Evolutionary conservation across 2,888 invertebrate genomes (phyloP).

Genomic region (Muschampia plurimacula): DNA sequence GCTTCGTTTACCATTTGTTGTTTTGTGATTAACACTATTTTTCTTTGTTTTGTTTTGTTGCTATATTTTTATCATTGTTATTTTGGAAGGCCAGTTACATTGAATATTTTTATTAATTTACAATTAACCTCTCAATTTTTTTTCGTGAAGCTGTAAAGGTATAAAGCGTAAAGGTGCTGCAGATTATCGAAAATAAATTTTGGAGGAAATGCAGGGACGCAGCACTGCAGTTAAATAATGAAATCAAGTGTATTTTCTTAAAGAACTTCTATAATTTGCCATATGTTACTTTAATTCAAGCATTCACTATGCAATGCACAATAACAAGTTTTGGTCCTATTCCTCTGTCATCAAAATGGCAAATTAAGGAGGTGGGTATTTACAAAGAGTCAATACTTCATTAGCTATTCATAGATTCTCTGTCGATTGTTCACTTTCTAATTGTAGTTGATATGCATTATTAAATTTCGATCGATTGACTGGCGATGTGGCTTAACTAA

Average conservation of each 20-base stretch:
- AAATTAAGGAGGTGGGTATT: neutral
- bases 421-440: conserved; percentile 31
- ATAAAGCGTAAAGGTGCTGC: neutral
- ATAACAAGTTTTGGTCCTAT: too few species aligned
- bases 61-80: conserved; percentile 40
- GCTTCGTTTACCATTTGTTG: conserved; percentile 72
- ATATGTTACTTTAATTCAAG: neutral
- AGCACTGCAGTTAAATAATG: neutral
- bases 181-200: neutral
- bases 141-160: neutral
- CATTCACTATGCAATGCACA: too few species aligned
- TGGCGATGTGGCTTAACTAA: neutral
- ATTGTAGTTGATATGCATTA: conserved; percentile 43
- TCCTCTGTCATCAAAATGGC: too few species aligned
- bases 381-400: neutral
- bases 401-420: conserved; percentile 20
- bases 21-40: conserved; percentile 56
- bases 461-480: conserved; percentile 25
- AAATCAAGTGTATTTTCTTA: neutral
- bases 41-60: conserved; percentile 28
- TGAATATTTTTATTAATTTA: neutral
- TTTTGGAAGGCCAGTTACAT: conserved; percentile 33
- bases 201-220: too few species aligned
- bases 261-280: neutral
- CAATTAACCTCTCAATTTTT: neutral